Base-by-base conservation (phyloP, 1,140 invertebrate genomes). In the Orchesella cincta region DNA sequence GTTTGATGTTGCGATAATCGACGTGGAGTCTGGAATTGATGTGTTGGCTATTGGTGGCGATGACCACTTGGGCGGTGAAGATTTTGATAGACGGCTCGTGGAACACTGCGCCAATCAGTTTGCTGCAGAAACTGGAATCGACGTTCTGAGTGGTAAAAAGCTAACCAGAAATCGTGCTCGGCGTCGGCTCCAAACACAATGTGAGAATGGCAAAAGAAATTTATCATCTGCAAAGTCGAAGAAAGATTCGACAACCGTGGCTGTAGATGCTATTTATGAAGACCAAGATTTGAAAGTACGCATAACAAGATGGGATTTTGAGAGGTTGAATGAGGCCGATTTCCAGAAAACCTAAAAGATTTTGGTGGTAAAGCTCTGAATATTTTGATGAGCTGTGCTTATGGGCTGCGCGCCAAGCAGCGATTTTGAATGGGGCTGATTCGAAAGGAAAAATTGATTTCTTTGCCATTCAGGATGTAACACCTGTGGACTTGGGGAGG, bases 1-100 rank as follows among this genome's bases (percentile, higher is more conserved):
- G 33, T 88, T 88, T 82, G 89, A 90, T 84, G 88, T 90, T 2
- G 89, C 88, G 12, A 86, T 90, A 75, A 82, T 90, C 16, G 86
- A 85, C 5, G 89, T 90, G 80, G 86, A 86, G 73, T 88, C 88
- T 51, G 81, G 86, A 20, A 87, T 86, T 78, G 85, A 87, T 78
- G 83, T 85, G 0, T 79, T 78, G 12, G 79, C 84, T 0, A 83
- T 83, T 71, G 82, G 82, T 18, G 84, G 84, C 3, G 84, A 85
- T 64, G 84, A 84, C 71, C 86, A 87, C 78, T 82, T 87, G 75
- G 86, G 86, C 33, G 87, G 83, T n/a, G 80, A 84, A 73, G 83
- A 84, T 57, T 81, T 85, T 73, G 85, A 86, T 52, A 82, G 82
- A 52, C 76, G 79, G 29, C 67, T n/a, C n/a, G 84, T 85, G 0